Evolutionary conservation across 2,888 invertebrate genomes (phyloP).

Genomic region (Trichogramma evanescens): DNA sequence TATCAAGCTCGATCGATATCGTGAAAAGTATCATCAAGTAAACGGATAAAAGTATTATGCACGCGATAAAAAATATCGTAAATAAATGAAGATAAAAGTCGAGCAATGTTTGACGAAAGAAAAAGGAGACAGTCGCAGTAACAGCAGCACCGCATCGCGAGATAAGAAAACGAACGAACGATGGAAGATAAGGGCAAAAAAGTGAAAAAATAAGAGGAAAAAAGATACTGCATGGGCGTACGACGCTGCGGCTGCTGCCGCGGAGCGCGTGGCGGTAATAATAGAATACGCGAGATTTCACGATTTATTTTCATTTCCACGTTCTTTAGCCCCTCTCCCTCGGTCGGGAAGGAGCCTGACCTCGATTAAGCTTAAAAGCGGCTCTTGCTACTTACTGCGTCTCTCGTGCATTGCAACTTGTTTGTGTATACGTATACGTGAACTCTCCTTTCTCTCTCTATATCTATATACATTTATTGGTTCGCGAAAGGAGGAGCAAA

Average conservation of each 20-base stretch:
- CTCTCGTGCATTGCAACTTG: no score
- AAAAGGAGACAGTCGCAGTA: background rate
- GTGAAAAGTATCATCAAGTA: background rate
- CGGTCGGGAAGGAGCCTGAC: background rate
- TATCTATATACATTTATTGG: no score
- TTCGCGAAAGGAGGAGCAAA: background rate
- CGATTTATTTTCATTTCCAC: slow-evolving; percentile 15
- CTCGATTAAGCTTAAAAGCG: slow-evolving; percentile 17
- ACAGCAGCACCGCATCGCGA: background rate
- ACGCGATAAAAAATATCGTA: background rate
- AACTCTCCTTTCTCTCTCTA: background rate
- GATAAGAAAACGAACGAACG: background rate
- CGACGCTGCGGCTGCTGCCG: background rate
- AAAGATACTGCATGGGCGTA: background rate
- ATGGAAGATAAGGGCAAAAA: slow-evolving; percentile 1
- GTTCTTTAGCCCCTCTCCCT: background rate
- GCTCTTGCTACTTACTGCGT: background rate
- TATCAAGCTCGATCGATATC: slow-evolving; percentile 1
- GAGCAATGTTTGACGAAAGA: background rate
- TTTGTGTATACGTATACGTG: no score
- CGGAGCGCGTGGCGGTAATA: background rate
- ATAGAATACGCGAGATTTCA: slow-evolving; percentile 13
- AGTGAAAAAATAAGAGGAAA: background rate
- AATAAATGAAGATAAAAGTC: slow-evolving; percentile 7
- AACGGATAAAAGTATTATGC: background rate